Conservation (phyloP, 2,888 invertebrate genomes). For the Papilio gigon region DNA sequence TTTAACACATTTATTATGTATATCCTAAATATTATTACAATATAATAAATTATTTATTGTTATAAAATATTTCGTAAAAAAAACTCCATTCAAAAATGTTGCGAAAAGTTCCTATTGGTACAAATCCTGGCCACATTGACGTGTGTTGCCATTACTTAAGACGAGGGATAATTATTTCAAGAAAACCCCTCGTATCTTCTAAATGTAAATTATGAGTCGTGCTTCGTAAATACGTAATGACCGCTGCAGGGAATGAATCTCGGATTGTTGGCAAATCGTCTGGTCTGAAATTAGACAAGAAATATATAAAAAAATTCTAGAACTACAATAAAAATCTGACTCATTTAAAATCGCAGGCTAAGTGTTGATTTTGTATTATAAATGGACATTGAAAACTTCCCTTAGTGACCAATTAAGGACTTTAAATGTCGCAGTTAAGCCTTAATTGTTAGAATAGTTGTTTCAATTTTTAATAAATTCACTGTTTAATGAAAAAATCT, state of each 20-base stretch:
- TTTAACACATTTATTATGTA: not conserved
- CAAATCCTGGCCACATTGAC: not conserved
- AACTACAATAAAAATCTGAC: slow-evolving; percentile 28
- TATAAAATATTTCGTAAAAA: not conserved
- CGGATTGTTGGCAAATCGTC: slow-evolving; percentile 84
- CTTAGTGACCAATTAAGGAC: too few species aligned
- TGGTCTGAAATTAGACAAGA: slow-evolving; percentile 57
- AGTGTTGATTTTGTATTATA: too few species aligned
- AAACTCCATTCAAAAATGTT: not conserved
- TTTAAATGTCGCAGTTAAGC: too few species aligned
- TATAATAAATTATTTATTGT: not conserved
- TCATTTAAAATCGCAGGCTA: too few species aligned
- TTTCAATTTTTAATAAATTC: not conserved
- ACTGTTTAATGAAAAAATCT: not conserved
- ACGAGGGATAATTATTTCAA: slow-evolving; percentile 70
- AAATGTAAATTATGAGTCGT: slow-evolving; percentile 63
- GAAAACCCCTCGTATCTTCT: slow-evolving; percentile 69
- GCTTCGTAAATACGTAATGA: slow-evolving; percentile 62
- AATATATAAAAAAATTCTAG: not conserved
- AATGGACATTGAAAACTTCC: too few species aligned
- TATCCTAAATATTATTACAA: not conserved
- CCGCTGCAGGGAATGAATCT: slow-evolving; percentile 67
- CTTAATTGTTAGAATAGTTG: too few species aligned
- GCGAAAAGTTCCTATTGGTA: too few species aligned
- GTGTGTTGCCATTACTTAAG: slow-evolving; percentile 48